Base-by-base conservation (phyloP, 2,113 vertebrate species). In the Petromus typicus region DNA sequence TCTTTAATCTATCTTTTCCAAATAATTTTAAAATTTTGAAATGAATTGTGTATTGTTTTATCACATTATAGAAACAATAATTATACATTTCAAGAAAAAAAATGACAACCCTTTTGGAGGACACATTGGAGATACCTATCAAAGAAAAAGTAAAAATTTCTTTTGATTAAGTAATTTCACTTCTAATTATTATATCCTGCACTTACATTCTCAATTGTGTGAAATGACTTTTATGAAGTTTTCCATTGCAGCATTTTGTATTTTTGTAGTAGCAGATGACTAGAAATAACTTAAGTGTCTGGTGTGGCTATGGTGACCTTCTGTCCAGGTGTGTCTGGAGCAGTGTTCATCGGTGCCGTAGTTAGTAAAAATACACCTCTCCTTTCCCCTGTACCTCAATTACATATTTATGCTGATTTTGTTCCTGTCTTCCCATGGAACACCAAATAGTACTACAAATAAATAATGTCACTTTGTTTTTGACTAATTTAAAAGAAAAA, bases 21-120 rank as follows among this genome's bases (percentile, higher is more conserved):
- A 48, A 37, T 12, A 59, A 59, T 22, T 96, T 96, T 90, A 27
- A 71, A 51, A 94, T 69, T 90, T 78, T 5, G 14, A 87, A 94
- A 78, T 27, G 22, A 57, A 45, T 14, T 86, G 45, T 18, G 25
- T 48, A 40, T 30, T 89, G 22, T 76, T 82, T 85, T 32, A 48
- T 76, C 34, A 93, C 84, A 34, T 57, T 80, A 40, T 57, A 69
- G 96, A 87, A 88, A 11, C 37, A 73, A 45, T 43, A 32, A 32
- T 71, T 82, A 48, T 20, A 86, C 87, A 64, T 37, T 80, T 89
- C 64, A 89, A 69, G 16, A 85, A 82, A 94, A 73, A 80, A 40
- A 32, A 66, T 40, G n/a, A 1, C 20, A 66, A 22, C 18, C 13
- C 45, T 76, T 90, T 34, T 45, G 25, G 25, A 78, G 1, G 34